These are phyloP conservation scores for Formica selysi DNA, from an alignment of 1,140 invertebrate genomes.

Conservation along the genomic window DNA sequence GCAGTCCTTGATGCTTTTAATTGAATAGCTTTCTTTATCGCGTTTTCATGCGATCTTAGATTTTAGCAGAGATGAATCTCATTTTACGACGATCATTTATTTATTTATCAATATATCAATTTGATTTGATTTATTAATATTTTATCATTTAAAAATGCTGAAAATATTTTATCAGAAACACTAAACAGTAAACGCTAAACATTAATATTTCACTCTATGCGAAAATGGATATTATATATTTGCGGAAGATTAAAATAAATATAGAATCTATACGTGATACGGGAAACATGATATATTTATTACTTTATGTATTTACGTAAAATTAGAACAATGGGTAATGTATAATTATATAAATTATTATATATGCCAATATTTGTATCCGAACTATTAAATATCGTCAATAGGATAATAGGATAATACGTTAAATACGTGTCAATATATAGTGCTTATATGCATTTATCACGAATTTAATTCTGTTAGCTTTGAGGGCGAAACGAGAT, in stretches of 20 bases:
- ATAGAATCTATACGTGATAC: neutral
- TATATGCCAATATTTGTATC: neutral
- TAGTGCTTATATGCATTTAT: neutral
- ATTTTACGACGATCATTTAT: neutral
- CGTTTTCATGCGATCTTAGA: neutral
- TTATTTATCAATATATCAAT: neutral
- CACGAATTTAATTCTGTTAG: conserved; percentile 29
- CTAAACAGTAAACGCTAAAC: too few species aligned
- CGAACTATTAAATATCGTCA: neutral
- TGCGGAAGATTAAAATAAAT: neutral
- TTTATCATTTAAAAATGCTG: neutral
- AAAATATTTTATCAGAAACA: neutral
- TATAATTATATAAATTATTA: conserved; percentile 14
- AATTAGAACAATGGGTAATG: neutral
- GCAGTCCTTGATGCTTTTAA: conserved; percentile 25
- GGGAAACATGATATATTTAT: neutral
- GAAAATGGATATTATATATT: neutral
- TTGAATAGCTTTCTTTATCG: conserved; percentile 9
- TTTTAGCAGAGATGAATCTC: neutral
- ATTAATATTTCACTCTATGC: too few species aligned
- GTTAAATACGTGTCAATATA: neutral
- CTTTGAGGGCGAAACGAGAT: neutral
- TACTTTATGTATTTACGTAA: neutral
- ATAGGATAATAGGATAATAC: neutral
- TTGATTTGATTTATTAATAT: too few species aligned